phyloP scores from a whole-genome alignment of 2,113 vertebrate genomes.

The Erpornis zantholeuca region DNA sequence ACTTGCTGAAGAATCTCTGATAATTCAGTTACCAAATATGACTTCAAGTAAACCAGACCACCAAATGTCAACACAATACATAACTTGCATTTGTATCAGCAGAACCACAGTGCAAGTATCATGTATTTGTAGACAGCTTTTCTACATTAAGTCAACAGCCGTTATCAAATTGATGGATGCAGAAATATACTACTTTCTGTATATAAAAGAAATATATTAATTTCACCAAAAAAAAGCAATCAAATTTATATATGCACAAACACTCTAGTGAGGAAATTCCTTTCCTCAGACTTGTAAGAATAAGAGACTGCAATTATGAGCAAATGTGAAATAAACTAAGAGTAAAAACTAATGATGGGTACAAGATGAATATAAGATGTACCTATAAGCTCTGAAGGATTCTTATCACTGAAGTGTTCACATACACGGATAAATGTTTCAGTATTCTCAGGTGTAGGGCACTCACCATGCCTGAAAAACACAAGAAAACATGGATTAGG shows the following conservation, averaged over 20 bases:
- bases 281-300: not conserved
- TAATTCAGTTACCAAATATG: not conserved
- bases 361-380: not conserved
- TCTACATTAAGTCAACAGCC: not conserved
- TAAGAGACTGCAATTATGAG: not conserved
- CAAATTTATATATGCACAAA: not conserved
- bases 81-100: not conserved
- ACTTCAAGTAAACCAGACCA: not conserved
- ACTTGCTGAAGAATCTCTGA: not conserved
- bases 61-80: not conserved
- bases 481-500: constrained; percentile 20
- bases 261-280: not conserved
- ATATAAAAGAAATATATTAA: not conserved
- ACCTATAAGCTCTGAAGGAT: constrained; percentile 93
- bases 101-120: not conserved
- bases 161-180: not conserved
- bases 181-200: not conserved
- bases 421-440: constrained; percentile 89
- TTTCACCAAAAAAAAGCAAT: not conserved
- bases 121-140: not conserved
- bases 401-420: constrained; percentile 90
- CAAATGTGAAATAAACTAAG: not conserved
- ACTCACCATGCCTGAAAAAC: constrained; percentile 87
- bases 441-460: constrained; percentile 88
- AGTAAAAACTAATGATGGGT: not conserved